Percentiles rank a stretch among this genome's conserved stretches.
Conservation (phyloP, 2,888 invertebrate species). For the Labia minor region DNA sequence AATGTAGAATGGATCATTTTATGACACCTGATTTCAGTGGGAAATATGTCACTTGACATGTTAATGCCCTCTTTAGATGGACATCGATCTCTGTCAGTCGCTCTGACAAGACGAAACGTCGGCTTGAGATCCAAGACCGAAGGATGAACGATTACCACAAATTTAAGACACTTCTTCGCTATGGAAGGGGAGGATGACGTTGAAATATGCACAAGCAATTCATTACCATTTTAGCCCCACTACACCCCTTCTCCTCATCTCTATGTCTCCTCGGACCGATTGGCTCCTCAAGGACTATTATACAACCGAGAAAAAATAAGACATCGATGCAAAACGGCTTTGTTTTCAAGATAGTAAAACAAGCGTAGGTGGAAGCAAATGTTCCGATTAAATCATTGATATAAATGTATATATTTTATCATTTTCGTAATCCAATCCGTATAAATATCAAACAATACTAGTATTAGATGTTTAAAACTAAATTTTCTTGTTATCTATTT, state of each 20-base stretch:
- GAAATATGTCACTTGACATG: not conserved
- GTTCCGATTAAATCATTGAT: too few species aligned
- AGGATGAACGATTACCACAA: not conserved
- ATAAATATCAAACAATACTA: too few species aligned
- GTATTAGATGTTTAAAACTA: too few species aligned
- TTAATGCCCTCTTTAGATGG: not conserved
- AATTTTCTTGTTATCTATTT: too few species aligned
- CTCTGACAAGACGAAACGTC: not conserved
- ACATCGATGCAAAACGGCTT: too few species aligned
- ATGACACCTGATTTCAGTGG: not conserved
- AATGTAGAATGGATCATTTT: not conserved
- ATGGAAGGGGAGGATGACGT: not conserved
- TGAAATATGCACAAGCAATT: constrained; percentile 8
- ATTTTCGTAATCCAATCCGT: too few species aligned
- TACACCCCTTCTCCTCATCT: not conserved
- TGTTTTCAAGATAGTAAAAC: too few species aligned
- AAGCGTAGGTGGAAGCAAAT: too few species aligned
- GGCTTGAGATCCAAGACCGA: not conserved
- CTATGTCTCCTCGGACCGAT: too few species aligned
- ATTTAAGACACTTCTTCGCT: not conserved
- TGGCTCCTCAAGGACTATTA: too few species aligned
- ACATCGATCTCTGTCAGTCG: not conserved
- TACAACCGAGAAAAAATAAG: too few species aligned
- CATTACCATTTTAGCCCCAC: not conserved
- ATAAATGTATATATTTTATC: too few species aligned